These are phyloP conservation scores for Brachionus plicatilis DNA, from an alignment of 1,140 invertebrate species.

Conservation along the genomic window DNA sequence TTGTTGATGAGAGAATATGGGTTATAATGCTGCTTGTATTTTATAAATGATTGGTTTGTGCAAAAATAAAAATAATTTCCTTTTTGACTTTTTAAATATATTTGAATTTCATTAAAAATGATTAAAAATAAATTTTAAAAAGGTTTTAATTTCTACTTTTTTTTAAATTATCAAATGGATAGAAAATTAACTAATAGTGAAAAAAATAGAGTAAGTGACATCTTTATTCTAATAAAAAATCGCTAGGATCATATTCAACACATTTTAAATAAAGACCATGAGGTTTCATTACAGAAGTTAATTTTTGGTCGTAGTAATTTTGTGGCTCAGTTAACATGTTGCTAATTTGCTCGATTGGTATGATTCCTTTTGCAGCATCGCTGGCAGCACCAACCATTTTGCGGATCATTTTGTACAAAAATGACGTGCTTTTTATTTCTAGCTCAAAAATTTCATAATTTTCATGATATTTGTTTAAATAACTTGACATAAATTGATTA, in stretches of 20 bases:
- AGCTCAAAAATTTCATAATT: slow-evolving; percentile 7
- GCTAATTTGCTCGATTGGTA: not conserved
- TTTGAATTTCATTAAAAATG: not conserved
- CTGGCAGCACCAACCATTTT: slow-evolving; percentile 38
- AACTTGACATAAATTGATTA: not conserved
- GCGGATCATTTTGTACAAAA: slow-evolving; percentile 38
- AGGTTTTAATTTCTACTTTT: not conserved
- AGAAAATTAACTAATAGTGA: not conserved
- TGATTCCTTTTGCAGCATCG: slow-evolving; percentile 4
- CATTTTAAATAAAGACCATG: slow-evolving; percentile 15
- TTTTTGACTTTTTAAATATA: not conserved
- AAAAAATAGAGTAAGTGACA: not conserved
- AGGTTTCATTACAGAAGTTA: slow-evolving; percentile 20
- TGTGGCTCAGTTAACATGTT: not conserved
- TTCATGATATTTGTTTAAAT: not conserved
- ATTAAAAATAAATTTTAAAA: not conserved
- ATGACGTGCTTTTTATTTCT: not conserved
- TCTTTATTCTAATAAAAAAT: not conserved
- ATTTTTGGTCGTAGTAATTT: not conserved
- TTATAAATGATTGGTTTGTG: too few relatives aligned
- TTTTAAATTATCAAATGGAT: not conserved
- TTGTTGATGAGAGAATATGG: too few relatives aligned
- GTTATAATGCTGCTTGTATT: too few relatives aligned
- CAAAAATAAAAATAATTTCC: too few relatives aligned
- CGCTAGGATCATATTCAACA: slow-evolving; percentile 14